Percentiles rank a stretch among this genome's conserved stretches.
Evolutionary conservation across 2,113 vertebrate genomes (phyloP).

Genomic region (Climacteris rufus): DNA sequence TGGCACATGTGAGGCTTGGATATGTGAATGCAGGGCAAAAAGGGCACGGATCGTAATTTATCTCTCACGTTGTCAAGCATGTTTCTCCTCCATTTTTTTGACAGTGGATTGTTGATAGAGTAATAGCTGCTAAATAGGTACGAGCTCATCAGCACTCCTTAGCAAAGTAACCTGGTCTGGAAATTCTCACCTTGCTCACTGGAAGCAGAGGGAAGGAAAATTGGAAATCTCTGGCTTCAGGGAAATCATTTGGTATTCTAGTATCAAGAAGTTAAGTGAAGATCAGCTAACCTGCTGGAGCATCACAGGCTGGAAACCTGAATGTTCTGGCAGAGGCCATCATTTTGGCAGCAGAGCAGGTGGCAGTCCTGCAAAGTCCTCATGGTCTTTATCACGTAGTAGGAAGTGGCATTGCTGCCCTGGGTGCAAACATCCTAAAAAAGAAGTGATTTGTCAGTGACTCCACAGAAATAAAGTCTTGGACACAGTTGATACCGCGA

Average conservation of each 20-base stretch:
- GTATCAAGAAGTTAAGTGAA: not conserved
- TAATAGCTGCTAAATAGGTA: not conserved
- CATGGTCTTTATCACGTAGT: slow-evolving; percentile 6
- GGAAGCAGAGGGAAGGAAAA: not conserved
- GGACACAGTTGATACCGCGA: not conserved
- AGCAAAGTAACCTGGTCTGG: not conserved
- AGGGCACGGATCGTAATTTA: not conserved
- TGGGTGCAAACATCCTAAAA: slow-evolving; percentile 35
- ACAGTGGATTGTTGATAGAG: not conserved
- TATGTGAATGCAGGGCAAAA: not conserved
- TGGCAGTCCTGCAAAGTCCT: not conserved
- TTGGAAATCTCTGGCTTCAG: not conserved
- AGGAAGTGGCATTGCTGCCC: slow-evolving; percentile 23
- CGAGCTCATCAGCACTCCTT: not conserved
- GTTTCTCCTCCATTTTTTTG: not conserved
- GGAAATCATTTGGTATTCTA: not conserved
- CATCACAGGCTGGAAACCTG: slow-evolving; percentile 11
- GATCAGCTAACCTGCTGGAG: slow-evolving; percentile 31
- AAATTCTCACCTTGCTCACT: not conserved
- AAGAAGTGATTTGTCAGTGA: not conserved
- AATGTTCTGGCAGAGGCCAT: not conserved
- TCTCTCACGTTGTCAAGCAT: not conserved
- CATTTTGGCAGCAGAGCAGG: not conserved
- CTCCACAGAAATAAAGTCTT: not conserved
- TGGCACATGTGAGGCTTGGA: not conserved